Percentiles rank a stretch among this genome's conserved stretches.
phyloP scores from a whole-genome alignment of 1,140 invertebrate species.

The Stegodyphus dumicola region DNA sequence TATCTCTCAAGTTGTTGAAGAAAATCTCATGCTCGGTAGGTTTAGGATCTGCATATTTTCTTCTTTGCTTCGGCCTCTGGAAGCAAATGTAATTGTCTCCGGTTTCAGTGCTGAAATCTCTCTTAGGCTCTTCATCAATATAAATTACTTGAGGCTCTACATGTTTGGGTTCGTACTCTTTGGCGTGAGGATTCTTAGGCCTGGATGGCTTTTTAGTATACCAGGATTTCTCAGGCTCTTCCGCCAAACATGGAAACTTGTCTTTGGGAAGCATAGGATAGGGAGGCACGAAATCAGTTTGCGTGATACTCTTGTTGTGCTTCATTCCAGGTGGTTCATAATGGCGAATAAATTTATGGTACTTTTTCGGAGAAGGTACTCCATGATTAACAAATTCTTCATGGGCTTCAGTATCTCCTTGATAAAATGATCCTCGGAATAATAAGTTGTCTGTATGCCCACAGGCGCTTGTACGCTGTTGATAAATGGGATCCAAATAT shows the following conservation, averaged over 20 bases:
- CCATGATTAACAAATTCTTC: slow-evolving; percentile 1
- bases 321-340: slow-evolving; percentile 49
- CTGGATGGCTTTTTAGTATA: background rate
- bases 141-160: background rate
- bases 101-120: slow-evolving; percentile 11
- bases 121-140: slow-evolving; percentile 1
- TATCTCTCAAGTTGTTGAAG: background rate
- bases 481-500: slow-evolving; percentile 1
- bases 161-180: background rate
- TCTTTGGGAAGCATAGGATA: slow-evolving; percentile 12
- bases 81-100: slow-evolving; percentile 24
- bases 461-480: too few relatives aligned
- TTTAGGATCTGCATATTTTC: background rate
- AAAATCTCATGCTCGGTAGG: background rate
- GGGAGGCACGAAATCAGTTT: slow-evolving; percentile 35
- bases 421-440: slow-evolving; percentile 19
- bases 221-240: background rate
- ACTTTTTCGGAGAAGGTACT: background rate
- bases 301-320: slow-evolving; percentile 31
- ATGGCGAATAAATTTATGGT: slow-evolving; percentile 9
- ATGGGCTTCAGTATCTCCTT: slow-evolving; percentile 30
- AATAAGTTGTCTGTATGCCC: slow-evolving; percentile 5
- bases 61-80: background rate
- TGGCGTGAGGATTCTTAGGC: slow-evolving; percentile 8
- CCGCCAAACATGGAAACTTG: slow-evolving; percentile 5